Base-by-base conservation (phyloP, 2,797 vertebrate genomes). In the Eremophila alpestris region DNA sequence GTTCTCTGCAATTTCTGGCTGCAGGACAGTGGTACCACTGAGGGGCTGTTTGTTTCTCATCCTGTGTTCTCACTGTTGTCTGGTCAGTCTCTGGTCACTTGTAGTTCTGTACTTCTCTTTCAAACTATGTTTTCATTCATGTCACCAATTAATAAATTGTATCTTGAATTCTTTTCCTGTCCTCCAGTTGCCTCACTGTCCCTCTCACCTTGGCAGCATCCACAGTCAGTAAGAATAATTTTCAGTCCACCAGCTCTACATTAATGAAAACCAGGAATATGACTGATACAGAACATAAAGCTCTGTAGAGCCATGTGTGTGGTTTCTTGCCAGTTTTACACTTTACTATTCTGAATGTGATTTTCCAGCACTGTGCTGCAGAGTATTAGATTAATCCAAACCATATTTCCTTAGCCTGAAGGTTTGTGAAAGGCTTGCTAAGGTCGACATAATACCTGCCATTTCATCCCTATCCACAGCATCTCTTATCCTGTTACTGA, bases 401-500 rank as follows among this genome's bases (percentile, higher is more conserved):
- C 59, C 15, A 1, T 60, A 78, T 88, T 91, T 95, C 43, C 55
- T 88, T 82, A 79, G 36, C 70, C 79, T 85, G 58, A 91, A 69
- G 43, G 40, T 17, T 30, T 69, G 69, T 88, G 88, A 79, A 87
- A 93, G 68, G 48, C 67, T 94, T 88, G 45, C 69, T 73, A 29
- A 90, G 94, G 85, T 81, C 77, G 20, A 48, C 62, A 18, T 62
- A 86, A 69, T 79, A 78, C 70, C 87, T 90, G 60, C 60, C 54
- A 89, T 83, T 89, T 91, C 84, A 85, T 80, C 91, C 84, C 84
- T 93, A 24, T 67, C 87, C 71, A 52, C 67, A 82, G 81, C 74
- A 87, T 87, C 92, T 79, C 41, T 94, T 93, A 88, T 49, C 71
- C 60, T 85, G 38, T 89, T 95, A 70, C 68, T 3, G 2, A 56